Conservation (phyloP, 2,888 invertebrate genomes). For the Lasioglossum oenotherae region DNA sequence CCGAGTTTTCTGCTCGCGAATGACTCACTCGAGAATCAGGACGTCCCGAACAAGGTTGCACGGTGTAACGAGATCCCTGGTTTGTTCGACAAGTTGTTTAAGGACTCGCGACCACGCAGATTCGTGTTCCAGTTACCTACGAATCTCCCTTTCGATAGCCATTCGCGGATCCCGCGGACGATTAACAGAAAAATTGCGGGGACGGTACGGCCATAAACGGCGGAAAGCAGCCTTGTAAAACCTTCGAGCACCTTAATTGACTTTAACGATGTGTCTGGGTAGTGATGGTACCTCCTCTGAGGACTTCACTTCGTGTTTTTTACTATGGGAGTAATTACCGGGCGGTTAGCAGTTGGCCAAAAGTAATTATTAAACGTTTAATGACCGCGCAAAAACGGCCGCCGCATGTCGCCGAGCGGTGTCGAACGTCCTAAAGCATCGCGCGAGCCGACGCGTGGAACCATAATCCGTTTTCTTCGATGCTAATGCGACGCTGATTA, state of each 20-base stretch:
- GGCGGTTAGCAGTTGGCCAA: conserved; percentile 9
- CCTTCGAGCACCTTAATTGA: conserved; percentile 11
- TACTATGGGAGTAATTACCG: neutral
- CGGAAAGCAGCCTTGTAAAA: neutral
- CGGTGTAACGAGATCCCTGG: neutral
- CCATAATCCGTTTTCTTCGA: conserved; percentile 3
- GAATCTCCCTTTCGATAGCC: neutral
- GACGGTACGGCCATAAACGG: conserved; percentile 1
- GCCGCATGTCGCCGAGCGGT: neutral
- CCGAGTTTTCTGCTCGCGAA: neutral
- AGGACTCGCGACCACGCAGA: neutral
- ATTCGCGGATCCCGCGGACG: conserved; percentile 10
- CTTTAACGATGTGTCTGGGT: neutral
- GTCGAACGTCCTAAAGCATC: neutral
- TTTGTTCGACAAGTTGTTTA: neutral
- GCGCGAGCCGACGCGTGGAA: neutral
- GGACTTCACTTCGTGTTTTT: conserved; percentile 16
- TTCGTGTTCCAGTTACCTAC: neutral
- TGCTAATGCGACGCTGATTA: neutral
- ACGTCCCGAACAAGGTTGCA: neutral
- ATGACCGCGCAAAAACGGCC: neutral
- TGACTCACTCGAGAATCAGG: neutral
- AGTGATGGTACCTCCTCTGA: neutral
- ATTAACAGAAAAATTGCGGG: neutral
- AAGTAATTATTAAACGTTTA: conserved; percentile 19